Evolutionary conservation across 2,888 invertebrate species (phyloP), one percentile per base, ranked within the genome.

Genomic region (Leptinotarsa tumamoca): DNA sequence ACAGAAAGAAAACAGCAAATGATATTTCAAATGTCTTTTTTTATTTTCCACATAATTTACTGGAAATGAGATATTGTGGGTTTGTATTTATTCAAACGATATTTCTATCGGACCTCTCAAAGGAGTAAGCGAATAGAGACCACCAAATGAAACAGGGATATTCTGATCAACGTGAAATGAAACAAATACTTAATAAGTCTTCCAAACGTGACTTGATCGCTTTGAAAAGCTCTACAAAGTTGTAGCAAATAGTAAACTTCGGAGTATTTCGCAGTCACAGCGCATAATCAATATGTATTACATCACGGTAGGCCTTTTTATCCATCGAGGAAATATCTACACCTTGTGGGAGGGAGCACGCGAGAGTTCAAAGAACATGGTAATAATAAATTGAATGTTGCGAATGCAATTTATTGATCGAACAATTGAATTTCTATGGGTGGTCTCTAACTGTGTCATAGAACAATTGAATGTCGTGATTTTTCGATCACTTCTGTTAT

Each of bases 391-490:
- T 79, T 75, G 74, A 75, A 75, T 77, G 72, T 75, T 43, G 71
- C 72, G 72, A 58, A 72, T 72, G 72, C 68, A 66, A 75, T 77
- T 74, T 73, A 77, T 74, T 77, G 77, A 74, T 75, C 75, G 77
- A 79, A 79, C 79, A 79, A 79, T 79, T 61, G 79, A 77, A 75
- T 63, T 71, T 54, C 74, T 54, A 69, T 77, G 79, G 79, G 79
- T 79, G 79, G 79, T 79, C 79, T 74, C 54, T 50, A 77, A 75
- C 75, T 75, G 27, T 76, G 76, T 74, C 76, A 78, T 74, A 70
- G 71, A 77, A 79, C 79, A 79, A 79, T 77, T 79, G 79, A 79
- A 77, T 77, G 79, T 75, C 71, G 73, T 18, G 67, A 49, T 72
- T 75, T 76, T 78, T 78, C 56, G 10, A n/a, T 21, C 15, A 10